Base-by-base conservation (phyloP, 2,888 invertebrate species). In the Spilarctia lutea region DNA sequence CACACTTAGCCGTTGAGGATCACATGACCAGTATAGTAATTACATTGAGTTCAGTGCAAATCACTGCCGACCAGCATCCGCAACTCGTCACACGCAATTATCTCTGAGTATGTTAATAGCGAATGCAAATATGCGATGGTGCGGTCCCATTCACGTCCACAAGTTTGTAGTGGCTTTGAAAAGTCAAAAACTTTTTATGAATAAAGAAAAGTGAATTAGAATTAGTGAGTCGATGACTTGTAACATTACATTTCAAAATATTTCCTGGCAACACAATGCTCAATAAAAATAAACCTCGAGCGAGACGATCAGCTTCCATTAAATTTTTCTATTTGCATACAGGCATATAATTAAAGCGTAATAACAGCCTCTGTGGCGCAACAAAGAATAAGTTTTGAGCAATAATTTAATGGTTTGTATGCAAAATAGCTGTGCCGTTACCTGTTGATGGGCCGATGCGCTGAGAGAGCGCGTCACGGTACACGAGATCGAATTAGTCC, bases 381-480 rank as follows among this genome's bases (percentile, higher is more conserved):
- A 95, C 95, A 94, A 92, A 94, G 95, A 95, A 95, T 96, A 93
- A 94, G 93, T 95, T 95, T 95, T 94, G 92, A 95, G 95, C 94
- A 96, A 95, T 96, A 95, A 96, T 95, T 94, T 95, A 94, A 96
- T 95, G 94, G 95, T 93, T 93, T 94, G 94, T 95, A 96, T 95
- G 95, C 95, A 96, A 96, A 96, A 95, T 94, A 95, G 94, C 91
- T 89, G 86, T 91, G 91, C 95, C 94, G 96, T 95, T 95, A 95
- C 93, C 92, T 94, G 95, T 92, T 94, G 94, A 94, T 94, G 94
- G 92, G 92, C 93, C 91, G 92, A 89, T 93, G 94, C 92, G 91
- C 90, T 88, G 91, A 91, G 92, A 92, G 93, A 93, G 92, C 88
- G 88, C 94, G 95, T 95, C 94, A 95, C 94, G 95, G 91, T 95